Percentiles rank a stretch among this genome's conserved stretches.
Conservation (phyloP, 2,797 vertebrate genomes). For the Tragelaphus eurycerus region DNA sequence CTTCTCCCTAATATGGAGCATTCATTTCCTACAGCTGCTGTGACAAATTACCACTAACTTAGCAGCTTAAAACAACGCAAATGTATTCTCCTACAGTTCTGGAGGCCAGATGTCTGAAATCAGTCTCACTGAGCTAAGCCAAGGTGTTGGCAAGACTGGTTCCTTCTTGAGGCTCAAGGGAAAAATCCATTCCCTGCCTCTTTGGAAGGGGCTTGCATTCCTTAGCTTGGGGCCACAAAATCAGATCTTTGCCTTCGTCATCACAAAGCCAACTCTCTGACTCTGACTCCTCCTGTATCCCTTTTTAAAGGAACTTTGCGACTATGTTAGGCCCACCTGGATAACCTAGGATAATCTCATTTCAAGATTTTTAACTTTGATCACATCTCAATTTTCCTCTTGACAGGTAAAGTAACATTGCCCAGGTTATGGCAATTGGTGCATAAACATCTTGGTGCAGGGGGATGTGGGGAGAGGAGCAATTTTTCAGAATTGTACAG, state of each 20-base stretch:
- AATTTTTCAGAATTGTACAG: not conserved
- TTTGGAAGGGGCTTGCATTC: not conserved
- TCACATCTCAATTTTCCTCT: not conserved
- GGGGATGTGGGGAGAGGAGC: fast-evolving
- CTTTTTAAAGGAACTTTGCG: not conserved
- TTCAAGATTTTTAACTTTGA: slow-evolving; percentile 25
- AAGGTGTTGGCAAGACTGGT: not conserved
- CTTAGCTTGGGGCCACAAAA: not conserved
- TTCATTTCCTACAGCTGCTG: not conserved
- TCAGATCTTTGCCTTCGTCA: not conserved
- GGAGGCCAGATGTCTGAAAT: not conserved
- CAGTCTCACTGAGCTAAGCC: not conserved
- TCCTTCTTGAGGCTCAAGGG: not conserved
- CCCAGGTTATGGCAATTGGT: not conserved
- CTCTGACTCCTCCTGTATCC: not conserved
- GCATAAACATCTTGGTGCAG: not conserved
- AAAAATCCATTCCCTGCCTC: not conserved
- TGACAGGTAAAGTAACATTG: not conserved
- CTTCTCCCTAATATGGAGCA: not conserved
- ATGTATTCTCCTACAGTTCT: not conserved
- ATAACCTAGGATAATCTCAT: not conserved
- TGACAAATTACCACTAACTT: not conserved
- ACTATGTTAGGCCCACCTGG: not conserved
- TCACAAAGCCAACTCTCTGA: not conserved
- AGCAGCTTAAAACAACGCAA: not conserved